Conservation (phyloP, 2,888 invertebrate species). For the Drosophila limbata region DNA sequence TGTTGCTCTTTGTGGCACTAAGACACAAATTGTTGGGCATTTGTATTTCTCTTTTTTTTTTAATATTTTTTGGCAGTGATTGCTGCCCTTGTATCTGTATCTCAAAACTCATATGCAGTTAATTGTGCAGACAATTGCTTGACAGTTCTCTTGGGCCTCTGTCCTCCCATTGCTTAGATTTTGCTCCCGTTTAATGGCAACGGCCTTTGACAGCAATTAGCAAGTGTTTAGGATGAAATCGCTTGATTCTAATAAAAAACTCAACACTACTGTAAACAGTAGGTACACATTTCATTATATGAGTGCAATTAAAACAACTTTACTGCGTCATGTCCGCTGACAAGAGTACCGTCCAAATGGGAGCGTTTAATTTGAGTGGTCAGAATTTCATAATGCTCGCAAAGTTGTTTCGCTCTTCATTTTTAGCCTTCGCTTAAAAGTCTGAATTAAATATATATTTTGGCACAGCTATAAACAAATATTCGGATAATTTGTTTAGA, state of each 20-base stretch:
- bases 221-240: slow-evolving; percentile 56
- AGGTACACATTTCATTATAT: slow-evolving; percentile 51
- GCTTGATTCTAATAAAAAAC: slow-evolving; percentile 50
- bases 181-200: slow-evolving; percentile 27
- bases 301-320: slow-evolving; percentile 66
- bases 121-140: slow-evolving; percentile 34
- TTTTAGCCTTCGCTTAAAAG: not conserved
- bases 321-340: slow-evolving; percentile 67
- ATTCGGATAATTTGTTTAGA: slow-evolving; percentile 31
- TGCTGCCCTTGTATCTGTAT: slow-evolving; percentile 59
- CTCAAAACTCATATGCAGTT: slow-evolving; percentile 46
- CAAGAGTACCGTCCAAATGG: slow-evolving; percentile 43
- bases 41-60: slow-evolving; percentile 25
- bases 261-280: slow-evolving; percentile 29
- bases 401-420: slow-evolving; percentile 14
- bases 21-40: slow-evolving; percentile 35
- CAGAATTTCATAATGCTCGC: slow-evolving; percentile 49
- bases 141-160: slow-evolving; percentile 31
- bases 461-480: slow-evolving; percentile 10
- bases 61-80: slow-evolving; percentile 26
- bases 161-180: not conserved
- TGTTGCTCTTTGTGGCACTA: slow-evolving; percentile 36
- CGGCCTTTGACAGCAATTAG: slow-evolving; percentile 54
- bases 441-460: not conserved
- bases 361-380: slow-evolving; percentile 59